phyloP scores from a whole-genome alignment of 2,888 invertebrate genomes.

The Andrena camellia region DNA sequence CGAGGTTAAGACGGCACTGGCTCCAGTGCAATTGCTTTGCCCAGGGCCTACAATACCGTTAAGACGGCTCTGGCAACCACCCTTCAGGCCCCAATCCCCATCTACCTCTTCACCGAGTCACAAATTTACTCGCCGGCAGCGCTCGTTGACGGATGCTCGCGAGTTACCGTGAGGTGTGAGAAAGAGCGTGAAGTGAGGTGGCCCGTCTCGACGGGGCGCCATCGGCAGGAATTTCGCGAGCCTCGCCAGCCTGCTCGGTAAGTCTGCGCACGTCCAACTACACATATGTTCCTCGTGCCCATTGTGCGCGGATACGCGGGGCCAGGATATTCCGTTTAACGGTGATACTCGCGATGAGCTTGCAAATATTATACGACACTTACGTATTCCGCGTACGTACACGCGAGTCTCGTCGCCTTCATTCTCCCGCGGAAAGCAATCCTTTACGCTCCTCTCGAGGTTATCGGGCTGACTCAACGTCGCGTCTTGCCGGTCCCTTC shows the following conservation, averaged over 20 bases:
- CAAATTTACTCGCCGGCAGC: too few species aligned
- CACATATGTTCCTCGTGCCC: slow-evolving; percentile 18
- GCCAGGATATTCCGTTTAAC: slow-evolving; percentile 73
- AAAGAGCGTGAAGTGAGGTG: too few species aligned
- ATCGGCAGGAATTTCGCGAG: not conserved
- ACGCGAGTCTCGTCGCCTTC: not conserved
- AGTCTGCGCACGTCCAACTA: not conserved
- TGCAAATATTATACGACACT: slow-evolving; percentile 66
- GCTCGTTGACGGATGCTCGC: too few species aligned
- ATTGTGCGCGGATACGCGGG: slow-evolving; percentile 28
- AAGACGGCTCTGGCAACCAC: too few species aligned
- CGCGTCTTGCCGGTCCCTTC: slow-evolving; percentile 5
- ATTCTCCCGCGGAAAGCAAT: not conserved
- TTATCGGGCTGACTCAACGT: slow-evolving; percentile 1
- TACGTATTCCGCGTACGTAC: slow-evolving; percentile 49
- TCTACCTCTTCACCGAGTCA: too few species aligned
- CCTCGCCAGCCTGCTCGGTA: not conserved
- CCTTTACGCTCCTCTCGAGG: not conserved
- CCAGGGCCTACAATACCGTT: too few species aligned
- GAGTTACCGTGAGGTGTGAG: too few species aligned
- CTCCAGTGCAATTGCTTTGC: too few species aligned
- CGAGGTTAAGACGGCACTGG: too few species aligned
- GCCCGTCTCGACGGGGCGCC: too few species aligned
- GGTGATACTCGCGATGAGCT: slow-evolving; percentile 65
- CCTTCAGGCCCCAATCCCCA: too few species aligned